Base-by-base conservation (phyloP, 92 coral and sea anemone genomes). In the Porites rus region DNA sequence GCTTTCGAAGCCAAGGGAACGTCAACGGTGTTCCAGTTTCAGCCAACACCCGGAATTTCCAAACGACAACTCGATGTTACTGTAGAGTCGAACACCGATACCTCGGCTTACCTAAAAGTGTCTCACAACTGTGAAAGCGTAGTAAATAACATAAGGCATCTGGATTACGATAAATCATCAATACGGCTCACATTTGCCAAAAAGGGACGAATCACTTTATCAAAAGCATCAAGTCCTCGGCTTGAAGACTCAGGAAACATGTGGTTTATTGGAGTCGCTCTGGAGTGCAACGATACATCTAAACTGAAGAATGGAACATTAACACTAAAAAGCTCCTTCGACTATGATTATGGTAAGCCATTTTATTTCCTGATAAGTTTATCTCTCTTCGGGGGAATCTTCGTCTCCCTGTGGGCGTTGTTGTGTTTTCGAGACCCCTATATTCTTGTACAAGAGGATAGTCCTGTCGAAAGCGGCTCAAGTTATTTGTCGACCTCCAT, bases 381-480 rank as follows among this genome's bases (percentile, higher is more conserved):
- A 17, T 88, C 99, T 11, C 65, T 93, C 43, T 56, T 81, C 65
- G 97, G 98, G 3, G 99, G 99, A 4, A 83, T 93, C 20, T 25
- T 93, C 5, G 91, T 97, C 14, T 86, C 98, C 6, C 70, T 93
- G 8, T 97, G 98, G 95, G 99, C 99, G 2, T 85, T 95, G 52
- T 80, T 89, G 56, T 97, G 98, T 71, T 94, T 94, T 19, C 65
- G 96, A 78, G 98, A 93, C 10, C 94, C 96, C 0, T 90, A 91
- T 54, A 62, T 43, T n/a, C 87, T 94, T 11, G 87, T 72, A 24
- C 75, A 59, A 46, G 81, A 68, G 3, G 28, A 50, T 63, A 61
- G 60, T 63, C 75, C 58, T 10, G 31, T 38, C 51, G 88, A 88
- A 17, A 80, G 78, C 17, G 64, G 56, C 14, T 72, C 66, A 8